A percentile compares a stretch with the other conserved stretches of the same genome.
phyloP scores from a whole-genome alignment of 2,797 vertebrate genomes.

The Trachops cirrhosus region DNA sequence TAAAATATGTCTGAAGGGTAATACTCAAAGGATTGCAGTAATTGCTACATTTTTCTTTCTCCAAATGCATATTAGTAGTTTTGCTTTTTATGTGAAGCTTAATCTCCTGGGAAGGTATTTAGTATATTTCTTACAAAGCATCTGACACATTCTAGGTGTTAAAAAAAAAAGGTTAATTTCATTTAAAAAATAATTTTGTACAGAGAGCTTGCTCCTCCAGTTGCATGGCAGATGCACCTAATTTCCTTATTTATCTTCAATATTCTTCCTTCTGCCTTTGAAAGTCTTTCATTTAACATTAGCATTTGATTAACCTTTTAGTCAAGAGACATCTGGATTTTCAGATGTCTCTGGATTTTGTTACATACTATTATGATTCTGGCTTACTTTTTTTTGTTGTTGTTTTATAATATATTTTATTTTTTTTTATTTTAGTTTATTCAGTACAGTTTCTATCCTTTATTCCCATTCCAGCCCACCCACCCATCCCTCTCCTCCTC shows the following conservation, averaged over 20 bases:
- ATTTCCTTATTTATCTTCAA: conserved; percentile 59
- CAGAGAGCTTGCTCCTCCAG: conserved; percentile 16
- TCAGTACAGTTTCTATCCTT: too few species aligned
- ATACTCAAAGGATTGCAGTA: background rate
- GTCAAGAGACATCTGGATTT: conserved; percentile 70
- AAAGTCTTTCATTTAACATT: conserved; percentile 65
- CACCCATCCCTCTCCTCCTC: too few species aligned
- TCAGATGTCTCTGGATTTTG: conserved; percentile 76
- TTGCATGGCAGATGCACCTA: conserved; percentile 31
- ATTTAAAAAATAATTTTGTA: background rate
- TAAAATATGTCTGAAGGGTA: background rate
- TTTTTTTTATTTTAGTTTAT: too few species aligned
- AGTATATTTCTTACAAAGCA: conserved; percentile 47
- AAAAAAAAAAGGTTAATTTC: conserved; percentile 68
- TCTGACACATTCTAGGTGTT: conserved; percentile 52
- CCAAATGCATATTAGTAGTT: background rate
- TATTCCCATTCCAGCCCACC: too few species aligned
- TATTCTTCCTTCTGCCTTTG: conserved; percentile 62
- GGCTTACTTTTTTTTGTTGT: conserved; percentile 63
- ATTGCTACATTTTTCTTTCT: background rate
- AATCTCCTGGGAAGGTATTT: conserved; percentile 27
- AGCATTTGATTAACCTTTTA: conserved; percentile 75
- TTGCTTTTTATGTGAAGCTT: conserved; percentile 22
- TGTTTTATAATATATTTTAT: too few species aligned
- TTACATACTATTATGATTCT: conserved; percentile 60